Base-by-base conservation (phyloP, 2,113 vertebrate species). In the Myotis lucifugus region DNA sequence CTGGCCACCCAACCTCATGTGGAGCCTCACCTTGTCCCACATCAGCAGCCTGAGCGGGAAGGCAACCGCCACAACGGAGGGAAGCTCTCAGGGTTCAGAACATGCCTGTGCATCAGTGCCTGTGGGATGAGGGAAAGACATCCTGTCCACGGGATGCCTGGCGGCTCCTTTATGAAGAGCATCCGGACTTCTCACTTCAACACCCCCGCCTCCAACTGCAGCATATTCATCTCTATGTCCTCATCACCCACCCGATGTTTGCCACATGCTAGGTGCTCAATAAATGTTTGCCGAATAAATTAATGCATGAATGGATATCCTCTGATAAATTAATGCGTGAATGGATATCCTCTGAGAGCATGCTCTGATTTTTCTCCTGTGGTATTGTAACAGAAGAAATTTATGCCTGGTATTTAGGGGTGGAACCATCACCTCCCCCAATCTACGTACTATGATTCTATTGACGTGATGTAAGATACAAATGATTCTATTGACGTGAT, bases 201-300 rank as follows among this genome's bases (percentile, higher is more conserved):
- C 18, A 2, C 32, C 19, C 17, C 23, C n/a, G n/a, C n/a, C 21
- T 3, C 29, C 13, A 8, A 2, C 8, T 25, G 19, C 0, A 0
- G 27, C 66, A 40, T 23, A 61, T n/a, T 70, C 1, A 56, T 27
- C 34, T 81, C 11, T 67, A 13, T n/a, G 64, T 67, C 64, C 64
- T 82, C 69, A 82, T 37, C 48, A 56, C 12, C 6, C 37, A 11
- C 18, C 34, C 32, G 6, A 37, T 67, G 25, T 25, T 52, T 79
- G 59, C 13, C 17, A 81, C 4, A 13, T 7, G 74, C 9, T 82
- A 34, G 14, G 32, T 82, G 32, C 69, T 87, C 23, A 5, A 0
- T 50, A 72, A 59, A 52, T 11, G 14, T 46, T 72, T 61, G 19
- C 66, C 21, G 0, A 82, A 14, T 15, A 32, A 82, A 29, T 85